These are phyloP conservation scores for Lacerta bilineata DNA, from an alignment of 2,797 vertebrate genomes.

Conservation along the genomic window DNA sequence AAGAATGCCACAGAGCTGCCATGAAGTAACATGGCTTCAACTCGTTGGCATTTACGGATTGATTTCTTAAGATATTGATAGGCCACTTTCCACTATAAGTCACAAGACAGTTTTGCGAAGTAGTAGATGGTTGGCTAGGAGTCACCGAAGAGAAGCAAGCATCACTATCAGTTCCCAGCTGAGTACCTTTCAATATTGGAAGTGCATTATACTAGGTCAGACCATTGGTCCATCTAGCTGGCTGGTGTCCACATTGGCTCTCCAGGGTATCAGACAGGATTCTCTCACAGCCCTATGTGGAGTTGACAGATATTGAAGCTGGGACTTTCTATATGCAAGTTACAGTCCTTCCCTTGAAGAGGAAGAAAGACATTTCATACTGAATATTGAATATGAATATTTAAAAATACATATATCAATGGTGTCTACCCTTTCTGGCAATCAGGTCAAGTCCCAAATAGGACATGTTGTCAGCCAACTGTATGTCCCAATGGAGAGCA, in stretches of 20 bases:
- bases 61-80: no score
- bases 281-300: no score
- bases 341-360: constrained; percentile 23
- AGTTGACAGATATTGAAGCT: no score
- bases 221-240: background rate
- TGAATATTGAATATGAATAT: constrained; percentile 50
- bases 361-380: constrained; percentile 14
- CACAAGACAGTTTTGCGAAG: background rate
- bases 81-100: background rate
- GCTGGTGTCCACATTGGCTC: background rate
- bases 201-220: constrained; percentile 1
- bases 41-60: background rate
- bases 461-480: background rate
- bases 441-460: background rate
- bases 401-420: background rate
- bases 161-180: constrained; percentile 44
- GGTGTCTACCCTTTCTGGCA: background rate
- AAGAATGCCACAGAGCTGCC: background rate
- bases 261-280: no score
- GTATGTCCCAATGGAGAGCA: background rate
- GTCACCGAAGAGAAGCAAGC: constrained; percentile 39
- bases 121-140: constrained; percentile 10
- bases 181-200: constrained; percentile 20
- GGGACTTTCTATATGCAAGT: no score
- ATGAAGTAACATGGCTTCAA: background rate